Percentiles rank a stretch among this genome's conserved stretches.
phyloP scores from a whole-genome alignment of 1,140 invertebrate genomes.

The Drosophila willistoni region DNA sequence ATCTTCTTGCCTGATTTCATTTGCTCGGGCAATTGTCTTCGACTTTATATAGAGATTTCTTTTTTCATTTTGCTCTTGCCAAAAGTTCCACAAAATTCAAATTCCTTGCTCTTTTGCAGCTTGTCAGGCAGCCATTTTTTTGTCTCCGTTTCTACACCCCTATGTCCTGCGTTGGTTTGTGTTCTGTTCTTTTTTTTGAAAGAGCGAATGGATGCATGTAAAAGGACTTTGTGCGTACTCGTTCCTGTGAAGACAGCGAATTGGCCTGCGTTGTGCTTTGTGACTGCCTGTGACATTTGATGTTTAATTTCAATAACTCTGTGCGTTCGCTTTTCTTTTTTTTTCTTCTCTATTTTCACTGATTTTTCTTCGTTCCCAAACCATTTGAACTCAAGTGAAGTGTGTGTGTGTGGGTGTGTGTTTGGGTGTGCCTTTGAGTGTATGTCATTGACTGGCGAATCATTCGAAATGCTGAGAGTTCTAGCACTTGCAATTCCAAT shows the following conservation, averaged over 20 bases:
- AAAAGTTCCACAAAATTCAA: slow-evolving; percentile 57
- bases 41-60: slow-evolving; percentile 48
- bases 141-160: not conserved
- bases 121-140: slow-evolving; percentile 71
- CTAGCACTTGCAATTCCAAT: slow-evolving; percentile 64
- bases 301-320: slow-evolving; percentile 79
- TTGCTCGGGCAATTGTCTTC: slow-evolving; percentile 75
- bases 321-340: slow-evolving; percentile 52
- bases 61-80: slow-evolving; percentile 50
- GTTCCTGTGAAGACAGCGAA: slow-evolving; percentile 50
- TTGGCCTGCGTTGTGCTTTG: slow-evolving; percentile 51
- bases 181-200: not conserved
- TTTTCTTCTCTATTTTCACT: slow-evolving; percentile 33
- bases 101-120: slow-evolving; percentile 74
- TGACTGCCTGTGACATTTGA: slow-evolving; percentile 69
- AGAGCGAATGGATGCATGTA: slow-evolving; percentile 41
- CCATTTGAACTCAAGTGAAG: not conserved
- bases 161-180: slow-evolving; percentile 1
- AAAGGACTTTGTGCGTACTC: slow-evolving; percentile 70
- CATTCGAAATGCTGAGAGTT: slow-evolving; percentile 51
- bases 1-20: slow-evolving; percentile 72
- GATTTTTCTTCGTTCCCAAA: not conserved
- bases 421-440: slow-evolving; percentile 32
- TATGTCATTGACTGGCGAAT: slow-evolving; percentile 67
- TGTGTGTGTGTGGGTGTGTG: slow-evolving; percentile 16